Base-by-base conservation (phyloP, 2,888 invertebrate genomes). In the Watsonalla cultraria region DNA sequence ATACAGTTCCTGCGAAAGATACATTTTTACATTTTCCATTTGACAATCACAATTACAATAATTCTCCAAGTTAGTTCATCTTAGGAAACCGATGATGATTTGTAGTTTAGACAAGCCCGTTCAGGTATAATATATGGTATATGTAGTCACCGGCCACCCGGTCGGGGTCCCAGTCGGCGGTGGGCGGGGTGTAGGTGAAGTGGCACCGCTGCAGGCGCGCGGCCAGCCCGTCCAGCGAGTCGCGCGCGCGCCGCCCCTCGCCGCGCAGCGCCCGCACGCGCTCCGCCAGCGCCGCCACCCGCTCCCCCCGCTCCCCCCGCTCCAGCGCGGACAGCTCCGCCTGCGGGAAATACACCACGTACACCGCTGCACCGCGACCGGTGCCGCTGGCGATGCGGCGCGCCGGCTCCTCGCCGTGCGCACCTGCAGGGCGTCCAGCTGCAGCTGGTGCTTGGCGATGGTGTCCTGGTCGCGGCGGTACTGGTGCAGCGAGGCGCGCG, bases 171-270 rank as follows among this genome's bases (percentile, higher is more conserved):
- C 96, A 97, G 82, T 94, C 92, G 0, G 92, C 92, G 60, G 94
- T 93, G 0, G 98, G 98, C 80, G 96, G 95, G 34, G 89, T 81
- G 85, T 97, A 98, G 7, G 92, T 90, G 79, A 98, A 96, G 68
- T 92, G 79, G 54, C 93, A 87, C 51, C 92, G 86, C 53, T 92
- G 92, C 76, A 92, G 84, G 1, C 89, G 82, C 5, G 91, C 90
- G 55, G 93, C 92, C 58, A 95, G 91, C 9, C 82, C 79, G 56
- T 94, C 94, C 2, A 93, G 76, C 56, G 94, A 92, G 11, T 86
- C 81, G n/a, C 58, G 24, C 7, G 4, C 0, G 7, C 24, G 2
- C 14, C 65, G 86, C 83, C 50, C 94, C 92, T 45, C 91, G 0
- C 89, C 2, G 93, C 81, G 81, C 53, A 96, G 79, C 0, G 70